Base-by-base conservation (phyloP, 2,797 vertebrate genomes). In the Acanthiza pusilla region DNA sequence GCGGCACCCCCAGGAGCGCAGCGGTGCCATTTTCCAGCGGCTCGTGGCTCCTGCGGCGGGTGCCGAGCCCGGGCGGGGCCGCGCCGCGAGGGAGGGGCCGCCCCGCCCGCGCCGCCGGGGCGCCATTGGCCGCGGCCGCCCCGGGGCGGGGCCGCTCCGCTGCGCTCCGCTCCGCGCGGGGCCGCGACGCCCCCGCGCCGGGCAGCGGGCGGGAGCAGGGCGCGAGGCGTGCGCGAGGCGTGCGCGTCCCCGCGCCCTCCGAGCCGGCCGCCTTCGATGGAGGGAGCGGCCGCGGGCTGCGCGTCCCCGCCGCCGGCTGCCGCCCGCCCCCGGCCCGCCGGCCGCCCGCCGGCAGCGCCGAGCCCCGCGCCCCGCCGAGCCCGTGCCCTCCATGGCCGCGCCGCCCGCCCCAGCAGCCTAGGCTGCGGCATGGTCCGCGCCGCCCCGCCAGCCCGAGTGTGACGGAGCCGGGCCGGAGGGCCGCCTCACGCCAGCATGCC, bases 401-500 rank as follows among this genome's bases (percentile, higher is more conserved):
- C 60, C 74, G 74, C 60, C 74, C 74, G 74, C 74, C 78, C 47
- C 78, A 30, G 78, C 66, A 45, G 58, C 79, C 80, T 83, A 72
- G 68, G 80, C 80, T 45, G 58, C 68, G 68, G 58, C 80, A 63
- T 63, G 80, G 80, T 63, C 67, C 80, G 48, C 40, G 47, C 32
- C 55, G 66, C 78, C 32, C 45, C 66, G 45, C 9, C 48, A 32
- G 67, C 67, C 58, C 94, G 94, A 74, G 65, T 58, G 54, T 97
- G 94, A 96, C 15, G 20, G 7, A 27, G 67, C 96, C 95, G 72
- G 80, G 75, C 96, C 82, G 27, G 72, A 76, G 85, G 66, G 83
- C 34, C 84, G 92, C 62, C 95, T 76, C 78, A 71, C 91, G 61
- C 45, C 95, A 80, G 96, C 96, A 99, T 99, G 99, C 99, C 99